These are phyloP conservation scores for Marronus borbonicus DNA, from an alignment of 2,888 invertebrate genomes.

Conservation along the genomic window DNA sequence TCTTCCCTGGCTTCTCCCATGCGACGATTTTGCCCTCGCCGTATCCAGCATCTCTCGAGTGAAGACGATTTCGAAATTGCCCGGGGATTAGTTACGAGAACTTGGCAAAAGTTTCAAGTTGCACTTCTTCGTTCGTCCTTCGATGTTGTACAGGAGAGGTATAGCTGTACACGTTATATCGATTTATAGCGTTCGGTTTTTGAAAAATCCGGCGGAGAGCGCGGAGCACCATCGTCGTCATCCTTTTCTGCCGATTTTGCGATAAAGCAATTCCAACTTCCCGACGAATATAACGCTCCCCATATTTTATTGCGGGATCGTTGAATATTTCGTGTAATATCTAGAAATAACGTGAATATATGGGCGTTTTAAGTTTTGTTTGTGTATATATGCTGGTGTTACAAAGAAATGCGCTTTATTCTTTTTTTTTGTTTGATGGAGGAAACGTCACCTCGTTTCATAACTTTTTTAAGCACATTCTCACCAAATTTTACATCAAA, in stretches of 20 bases:
- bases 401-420: no score
- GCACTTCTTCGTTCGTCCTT: constrained; percentile 6
- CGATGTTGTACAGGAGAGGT: no score
- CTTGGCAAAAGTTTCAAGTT: constrained; percentile 35
- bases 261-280: constrained; percentile 20
- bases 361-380: background rate
- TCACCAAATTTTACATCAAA: no score
- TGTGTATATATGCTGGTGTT: background rate
- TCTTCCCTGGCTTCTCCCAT: background rate
- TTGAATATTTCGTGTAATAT: background rate
- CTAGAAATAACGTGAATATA: background rate
- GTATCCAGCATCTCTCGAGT: background rate
- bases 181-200: constrained; percentile 1
- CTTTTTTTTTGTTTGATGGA: no score
- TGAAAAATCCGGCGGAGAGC: background rate
- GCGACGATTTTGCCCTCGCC: background rate
- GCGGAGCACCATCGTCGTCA: background rate
- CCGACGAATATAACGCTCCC: background rate
- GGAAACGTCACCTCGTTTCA: no score
- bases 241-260: background rate
- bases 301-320: background rate
- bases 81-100: constrained; percentile 33
- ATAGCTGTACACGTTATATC: background rate
- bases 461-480: no score
- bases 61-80: constrained; percentile 18